Evolutionary conservation across 1,140 invertebrate genomes (phyloP).

Genomic region (Drosophila funebris): DNA sequence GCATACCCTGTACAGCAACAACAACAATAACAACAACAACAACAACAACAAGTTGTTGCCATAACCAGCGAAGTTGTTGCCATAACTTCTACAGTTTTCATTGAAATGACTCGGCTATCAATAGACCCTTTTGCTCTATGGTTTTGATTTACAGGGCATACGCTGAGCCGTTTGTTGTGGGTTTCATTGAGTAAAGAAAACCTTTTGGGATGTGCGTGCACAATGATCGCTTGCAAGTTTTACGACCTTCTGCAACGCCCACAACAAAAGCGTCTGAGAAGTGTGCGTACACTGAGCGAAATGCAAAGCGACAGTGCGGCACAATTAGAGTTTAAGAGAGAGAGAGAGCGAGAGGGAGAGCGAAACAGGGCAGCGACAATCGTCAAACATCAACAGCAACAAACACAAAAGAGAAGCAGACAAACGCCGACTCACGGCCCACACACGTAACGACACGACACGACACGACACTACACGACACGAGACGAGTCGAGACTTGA

Average conservation of each 20-base stretch:
- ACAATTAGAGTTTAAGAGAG: slow-evolving; percentile 38
- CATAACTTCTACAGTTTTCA: too few relatives aligned
- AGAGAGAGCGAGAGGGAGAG: slow-evolving; percentile 1
- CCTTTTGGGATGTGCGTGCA: slow-evolving; percentile 69
- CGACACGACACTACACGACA: slow-evolving; percentile 3
- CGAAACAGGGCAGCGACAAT: too few relatives aligned
- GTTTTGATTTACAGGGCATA: slow-evolving; percentile 21
- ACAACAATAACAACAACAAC: background rate
- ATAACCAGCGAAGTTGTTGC: too few relatives aligned
- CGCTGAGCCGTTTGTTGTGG: slow-evolving; percentile 28
- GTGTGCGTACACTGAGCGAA: slow-evolving; percentile 67
- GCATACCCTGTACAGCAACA: background rate
- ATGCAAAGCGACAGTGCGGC: slow-evolving; percentile 29
- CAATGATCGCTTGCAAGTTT: slow-evolving; percentile 63
- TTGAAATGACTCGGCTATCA: background rate
- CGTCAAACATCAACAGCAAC: slow-evolving; percentile 36
- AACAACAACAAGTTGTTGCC: too few relatives aligned
- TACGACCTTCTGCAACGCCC: slow-evolving; percentile 76
- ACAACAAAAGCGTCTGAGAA: slow-evolving; percentile 38
- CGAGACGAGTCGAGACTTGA: background rate
- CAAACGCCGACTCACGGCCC: slow-evolving; percentile 62
- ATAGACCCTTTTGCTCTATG: background rate
- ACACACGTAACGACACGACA: slow-evolving; percentile 47
- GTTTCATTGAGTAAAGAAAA: slow-evolving; percentile 69
- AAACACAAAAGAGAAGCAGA: slow-evolving; percentile 27